These are phyloP conservation scores for Belonocnema kinseyi DNA, from an alignment of 1,140 invertebrate species.

Conservation along the genomic window DNA sequence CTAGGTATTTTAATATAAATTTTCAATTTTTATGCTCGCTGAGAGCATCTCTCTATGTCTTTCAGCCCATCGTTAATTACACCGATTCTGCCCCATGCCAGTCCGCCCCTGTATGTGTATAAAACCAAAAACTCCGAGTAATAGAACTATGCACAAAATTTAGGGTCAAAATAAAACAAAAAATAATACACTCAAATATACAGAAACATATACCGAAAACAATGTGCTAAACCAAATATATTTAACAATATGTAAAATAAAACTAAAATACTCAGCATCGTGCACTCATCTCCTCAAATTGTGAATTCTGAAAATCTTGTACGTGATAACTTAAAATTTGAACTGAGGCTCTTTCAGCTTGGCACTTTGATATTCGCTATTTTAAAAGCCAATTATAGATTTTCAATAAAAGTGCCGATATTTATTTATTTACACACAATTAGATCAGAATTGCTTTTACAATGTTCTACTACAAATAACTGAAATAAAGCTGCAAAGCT, in stretches of 20 bases:
- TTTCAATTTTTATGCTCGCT: no score
- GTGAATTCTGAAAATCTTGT: slow-evolving; percentile 23
- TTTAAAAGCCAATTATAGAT: slow-evolving; percentile 9
- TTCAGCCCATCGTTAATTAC: no score
- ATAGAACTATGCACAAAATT: not conserved
- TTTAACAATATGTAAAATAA: slow-evolving; percentile 6
- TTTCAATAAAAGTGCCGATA: slow-evolving; percentile 19
- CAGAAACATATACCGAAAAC: not conserved
- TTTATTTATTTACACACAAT: slow-evolving; percentile 1
- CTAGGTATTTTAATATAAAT: no score
- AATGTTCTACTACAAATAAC: slow-evolving; percentile 17
- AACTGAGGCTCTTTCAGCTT: slow-evolving; percentile 22
- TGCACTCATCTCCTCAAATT: slow-evolving; percentile 13
- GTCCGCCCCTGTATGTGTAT: no score
- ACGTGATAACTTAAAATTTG: not conserved
- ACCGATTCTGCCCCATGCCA: no score
- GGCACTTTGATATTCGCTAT: slow-evolving; percentile 24
- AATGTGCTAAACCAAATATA: not conserved
- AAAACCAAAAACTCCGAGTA: not conserved
- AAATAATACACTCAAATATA: not conserved
- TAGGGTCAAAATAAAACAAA: not conserved
- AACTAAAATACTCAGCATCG: slow-evolving; percentile 13
- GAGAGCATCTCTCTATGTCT: no score
- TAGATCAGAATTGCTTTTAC: not conserved
- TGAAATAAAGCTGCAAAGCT: slow-evolving; percentile 23